A percentile compares a stretch with the other conserved stretches of the same genome.
Evolutionary conservation across 2,113 vertebrate species (phyloP).

Genomic region (Nesogale talazaci): DNA sequence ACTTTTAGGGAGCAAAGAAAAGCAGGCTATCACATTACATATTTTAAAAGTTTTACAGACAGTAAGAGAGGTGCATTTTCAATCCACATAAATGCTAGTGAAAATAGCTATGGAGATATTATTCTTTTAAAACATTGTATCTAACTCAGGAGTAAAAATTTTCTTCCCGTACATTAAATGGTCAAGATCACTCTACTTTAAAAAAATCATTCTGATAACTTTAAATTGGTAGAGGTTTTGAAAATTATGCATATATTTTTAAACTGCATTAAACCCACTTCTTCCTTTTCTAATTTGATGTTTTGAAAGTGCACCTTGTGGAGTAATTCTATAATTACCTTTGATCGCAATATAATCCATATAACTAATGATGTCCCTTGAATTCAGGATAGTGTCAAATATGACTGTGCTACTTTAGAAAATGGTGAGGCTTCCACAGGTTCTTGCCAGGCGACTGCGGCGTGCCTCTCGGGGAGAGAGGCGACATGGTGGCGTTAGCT

Average conservation of each 20-base stretch:
- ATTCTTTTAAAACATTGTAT: background rate
- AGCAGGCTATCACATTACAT: background rate
- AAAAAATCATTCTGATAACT: too few relatives aligned
- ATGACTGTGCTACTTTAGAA: background rate
- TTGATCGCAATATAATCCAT: background rate
- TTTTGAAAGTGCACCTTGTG: background rate
- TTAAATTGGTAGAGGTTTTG: too few relatives aligned
- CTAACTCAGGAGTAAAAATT: background rate
- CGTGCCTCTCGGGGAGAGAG: constrained; percentile 30
- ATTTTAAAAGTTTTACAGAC: background rate
- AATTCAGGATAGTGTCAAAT: background rate
- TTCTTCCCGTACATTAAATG: background rate
- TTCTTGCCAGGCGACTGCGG: constrained; percentile 31
- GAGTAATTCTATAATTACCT: background rate
- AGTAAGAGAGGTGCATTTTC: background rate
- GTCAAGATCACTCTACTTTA: constrained; percentile 18
- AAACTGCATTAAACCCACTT: background rate
- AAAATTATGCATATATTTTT: too few relatives aligned
- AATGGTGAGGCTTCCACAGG: constrained; percentile 83
- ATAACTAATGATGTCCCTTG: background rate
- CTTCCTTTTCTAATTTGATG: background rate
- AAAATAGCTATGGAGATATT: background rate
- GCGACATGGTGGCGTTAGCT: background rate
- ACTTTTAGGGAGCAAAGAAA: background rate
- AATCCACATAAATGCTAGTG: background rate